Percentiles rank a stretch among this genome's conserved stretches.
Evolutionary conservation across 2,113 vertebrate species (phyloP).

Genomic region (Onychostruthus taczanowskii): DNA sequence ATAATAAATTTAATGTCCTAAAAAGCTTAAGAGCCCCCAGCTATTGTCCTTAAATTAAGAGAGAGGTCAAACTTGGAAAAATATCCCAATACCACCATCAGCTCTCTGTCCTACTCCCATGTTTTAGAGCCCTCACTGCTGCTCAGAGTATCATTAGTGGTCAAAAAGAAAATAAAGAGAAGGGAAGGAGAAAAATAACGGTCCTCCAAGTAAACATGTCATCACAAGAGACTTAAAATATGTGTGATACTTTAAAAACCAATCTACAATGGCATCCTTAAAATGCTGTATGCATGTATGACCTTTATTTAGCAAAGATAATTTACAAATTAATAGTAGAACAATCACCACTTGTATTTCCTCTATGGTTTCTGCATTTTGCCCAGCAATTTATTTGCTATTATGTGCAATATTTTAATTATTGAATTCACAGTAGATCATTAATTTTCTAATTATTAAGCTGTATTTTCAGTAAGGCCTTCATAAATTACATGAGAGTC

Average conservation of each 20-base stretch:
- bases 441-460: not conserved
- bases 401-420: not conserved
- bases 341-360: not conserved
- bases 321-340: not conserved
- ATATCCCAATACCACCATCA: not conserved
- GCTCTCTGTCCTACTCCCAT: not conserved
- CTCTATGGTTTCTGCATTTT: not conserved
- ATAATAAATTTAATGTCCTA: not conserved
- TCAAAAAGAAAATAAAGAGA: not conserved
- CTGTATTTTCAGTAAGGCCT: not conserved
- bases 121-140: not conserved
- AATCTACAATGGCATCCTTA: not conserved
- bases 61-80: not conserved
- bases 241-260: not conserved
- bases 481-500: not conserved
- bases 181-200: not conserved
- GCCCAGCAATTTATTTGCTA: not conserved
- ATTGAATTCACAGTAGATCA: not conserved
- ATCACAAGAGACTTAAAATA: not conserved
- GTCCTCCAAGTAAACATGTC: not conserved
- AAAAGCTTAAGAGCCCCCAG: not conserved
- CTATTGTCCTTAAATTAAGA: not conserved
- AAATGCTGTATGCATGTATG: not conserved
- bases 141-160: not conserved
- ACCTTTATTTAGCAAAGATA: not conserved